Evolutionary conservation across 1,140 invertebrate genomes (phyloP), one percentile per base, ranked within the genome.

Genomic region (Sycophila sp.): DNA sequence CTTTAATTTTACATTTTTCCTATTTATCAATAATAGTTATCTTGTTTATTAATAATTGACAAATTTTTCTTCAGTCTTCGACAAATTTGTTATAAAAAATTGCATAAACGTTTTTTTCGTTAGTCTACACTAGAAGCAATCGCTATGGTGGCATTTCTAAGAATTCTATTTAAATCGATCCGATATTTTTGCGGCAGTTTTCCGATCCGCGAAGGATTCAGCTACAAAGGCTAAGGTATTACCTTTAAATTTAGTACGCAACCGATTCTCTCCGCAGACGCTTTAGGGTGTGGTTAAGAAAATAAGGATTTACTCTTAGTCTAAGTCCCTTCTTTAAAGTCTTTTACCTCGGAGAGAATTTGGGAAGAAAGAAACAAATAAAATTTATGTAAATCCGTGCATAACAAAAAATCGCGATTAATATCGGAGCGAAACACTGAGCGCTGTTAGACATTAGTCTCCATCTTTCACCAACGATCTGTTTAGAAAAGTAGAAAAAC

Each of bases 171-270:
- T 83, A 83, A 83, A 84, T 83, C 82, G 78, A 22, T 6, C 10
- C 10, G n/a, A 42, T 58, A 32, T 45, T 53, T 56, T 56, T 38
- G 62, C 64, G 28, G 64, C 64, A 58, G 30, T 38, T 38, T 17
- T 47, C 19, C 19, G 24, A 47, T 19, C 24, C 75, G 72, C 74
- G 60, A 72, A 53, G 75, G 81, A 80, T 83, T 83, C 79, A 72
- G 73, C 75, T 81, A 80, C 78, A 83, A 82, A 81, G 75, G 77
- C 79, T 73, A 78, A 76, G 78, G 77, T 80, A 81, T 82, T 80
- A 79, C 75, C 79, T 77, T 80, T 81, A 81, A 84, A 84, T 83
- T 82, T 84, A 81, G 79, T 83, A 80, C 77, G 80, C 77, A 75
- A 73, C 75, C 75, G 79, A 78, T 66, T 78, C 72, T 73, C 68